Evolutionary conservation across 2,113 vertebrate species (phyloP), one percentile per base, ranked within the genome.

Genomic region (Nannobrachium achirus): DNA sequence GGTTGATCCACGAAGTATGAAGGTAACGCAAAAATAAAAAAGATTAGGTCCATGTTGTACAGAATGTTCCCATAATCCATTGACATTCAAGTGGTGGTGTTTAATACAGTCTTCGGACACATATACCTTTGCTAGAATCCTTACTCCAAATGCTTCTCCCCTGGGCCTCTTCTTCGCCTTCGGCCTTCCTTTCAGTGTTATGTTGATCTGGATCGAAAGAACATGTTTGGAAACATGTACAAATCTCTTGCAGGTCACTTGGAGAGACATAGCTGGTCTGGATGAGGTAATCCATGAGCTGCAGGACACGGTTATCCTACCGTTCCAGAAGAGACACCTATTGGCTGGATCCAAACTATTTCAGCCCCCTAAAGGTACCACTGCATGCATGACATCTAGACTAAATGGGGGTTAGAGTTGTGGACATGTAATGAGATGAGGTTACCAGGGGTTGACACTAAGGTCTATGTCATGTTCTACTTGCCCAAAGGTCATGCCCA

Each of bases 181-280:
- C n/a, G 6, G 25, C 6, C 25, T 33, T 5, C 25, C 25, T 4
- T 33, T 33, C 25, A 33, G 25, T 33, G 25, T 33, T 33, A 33
- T 33, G 25, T 33, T 33, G 25, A 33, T 25, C 20, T 25, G 20
- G 13, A 45, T 46, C 14, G 2, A 46, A 46, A 46, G 9, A 46
- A 46, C 44, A 46, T 7, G 6, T 19, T 10, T 25, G 8, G 10
- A 18, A 42, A 5, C 20, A 4, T 58, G 8, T 15, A 33, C 19
- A 14, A 13, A 15, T 10, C 39, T 41, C 15, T 59, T 42, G 14
- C 73, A 94, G 93, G 92, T 94, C 51, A 82, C 91, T 16, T 94
- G 93, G 93, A 85, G 82, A 77, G 92, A 93, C 50, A 89, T 94
- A n/a, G 93, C 93, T 4, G 93, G 93, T 66, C 85, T 93, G 64